Base-by-base conservation (phyloP, 92 coral and sea anemone genomes). In the Zoanthus gigantus region DNA sequence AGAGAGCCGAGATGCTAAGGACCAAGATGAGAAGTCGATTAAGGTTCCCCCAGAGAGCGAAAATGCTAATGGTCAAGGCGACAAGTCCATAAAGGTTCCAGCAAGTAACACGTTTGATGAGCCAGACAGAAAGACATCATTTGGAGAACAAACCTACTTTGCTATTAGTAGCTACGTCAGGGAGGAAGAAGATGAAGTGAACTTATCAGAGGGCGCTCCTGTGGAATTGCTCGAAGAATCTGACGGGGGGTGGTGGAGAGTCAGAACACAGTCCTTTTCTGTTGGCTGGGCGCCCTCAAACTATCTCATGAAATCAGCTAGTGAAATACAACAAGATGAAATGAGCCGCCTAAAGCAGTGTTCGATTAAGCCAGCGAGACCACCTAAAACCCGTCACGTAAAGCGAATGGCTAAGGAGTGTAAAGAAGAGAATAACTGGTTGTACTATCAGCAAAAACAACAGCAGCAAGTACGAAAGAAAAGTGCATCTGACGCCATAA, bases 211-310 rank as follows among this genome's bases (percentile, higher is more conserved):
- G 84, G 94, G 94, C 46, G 91, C 92, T 30, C 86, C 92, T 15
- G 99, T 96, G 10, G 95, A 93, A 73, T 93, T 96, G 18, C 72
- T 96, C 53, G 95, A 90, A 86, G 88, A 93, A 78, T 90, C 94
- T 32, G 93, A 93, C 15, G 89, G 96, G 32, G 99, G 99, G 9
- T 96, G 99, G 99, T 96, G 99, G 99, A 88, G 90, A 31, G 99
- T 96, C 65, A 76, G 96, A 63, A 95, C 99, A 9, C 86, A 89
- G 15, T 90, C 93, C 76, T 85, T 76, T 50, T 92, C 96, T 17
- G 91, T 90, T 66, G 99, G 99, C 54, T 96, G 99, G 99, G 99
- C 98, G 77, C 99, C 99, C 15, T 95, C 99, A 30, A 96, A 95
- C 65, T 96, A 77, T 83, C 92, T 96, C 30, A 95, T 90, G 61